Percentiles rank a stretch among this genome's conserved stretches.
phyloP scores from a whole-genome alignment of 2,113 vertebrate genomes.

The Antechinus stuartii region DNA sequence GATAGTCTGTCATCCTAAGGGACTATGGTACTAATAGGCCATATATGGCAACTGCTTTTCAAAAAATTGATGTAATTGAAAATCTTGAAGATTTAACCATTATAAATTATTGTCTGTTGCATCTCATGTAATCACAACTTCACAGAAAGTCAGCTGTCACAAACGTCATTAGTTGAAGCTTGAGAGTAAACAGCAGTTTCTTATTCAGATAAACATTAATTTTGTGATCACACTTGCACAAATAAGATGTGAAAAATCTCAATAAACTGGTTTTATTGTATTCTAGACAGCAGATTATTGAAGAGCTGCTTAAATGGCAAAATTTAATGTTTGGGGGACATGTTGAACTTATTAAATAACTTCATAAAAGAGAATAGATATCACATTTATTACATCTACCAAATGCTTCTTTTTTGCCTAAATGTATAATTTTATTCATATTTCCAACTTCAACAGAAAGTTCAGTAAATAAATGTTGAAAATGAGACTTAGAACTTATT shows the following conservation, averaged over 20 bases:
- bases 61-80: neutral
- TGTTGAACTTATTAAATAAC: neutral
- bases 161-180: neutral
- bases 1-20: constrained; percentile 2
- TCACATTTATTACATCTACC: too few species aligned
- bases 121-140: neutral
- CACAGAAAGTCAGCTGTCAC: neutral
- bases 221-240: neutral
- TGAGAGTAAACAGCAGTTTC: neutral
- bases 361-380: neutral
- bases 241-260: neutral
- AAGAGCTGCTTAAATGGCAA: neutral
- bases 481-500: neutral
- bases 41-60: neutral
- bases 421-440: neutral
- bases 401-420: neutral
- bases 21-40: neutral
- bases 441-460: neutral
- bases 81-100: neutral
- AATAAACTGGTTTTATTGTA: neutral
- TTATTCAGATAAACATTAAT: neutral
- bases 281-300: neutral
- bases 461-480: neutral
- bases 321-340: neutral
- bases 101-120: neutral